These are phyloP conservation scores for Syrrhaptes paradoxus DNA, from an alignment of 2,113 vertebrate genomes.

Conservation along the genomic window DNA sequence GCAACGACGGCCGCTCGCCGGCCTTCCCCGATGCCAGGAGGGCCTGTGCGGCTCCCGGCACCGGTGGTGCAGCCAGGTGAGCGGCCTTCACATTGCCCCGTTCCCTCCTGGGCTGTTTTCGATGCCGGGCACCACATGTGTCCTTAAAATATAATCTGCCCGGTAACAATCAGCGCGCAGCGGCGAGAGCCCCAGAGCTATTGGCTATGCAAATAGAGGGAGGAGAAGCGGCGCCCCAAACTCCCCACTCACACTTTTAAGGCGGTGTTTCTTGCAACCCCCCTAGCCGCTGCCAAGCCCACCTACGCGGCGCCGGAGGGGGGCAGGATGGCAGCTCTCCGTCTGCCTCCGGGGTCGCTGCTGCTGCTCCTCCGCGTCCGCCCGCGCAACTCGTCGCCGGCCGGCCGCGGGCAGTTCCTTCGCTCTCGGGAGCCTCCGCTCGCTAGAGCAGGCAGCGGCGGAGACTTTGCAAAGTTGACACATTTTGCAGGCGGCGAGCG, in stretches of 20 bases:
- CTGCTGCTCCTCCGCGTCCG: neutral
- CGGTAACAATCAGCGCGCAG: slow-evolving; percentile 91
- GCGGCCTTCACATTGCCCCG: neutral
- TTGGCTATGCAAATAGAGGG: slow-evolving; percentile 92
- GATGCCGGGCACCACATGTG: slow-evolving; percentile 55
- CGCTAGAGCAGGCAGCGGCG: neutral
- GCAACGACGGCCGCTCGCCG: neutral
- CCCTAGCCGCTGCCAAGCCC: neutral
- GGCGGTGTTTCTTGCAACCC: slow-evolving; percentile 54
- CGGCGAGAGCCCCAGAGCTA: slow-evolving; percentile 83
- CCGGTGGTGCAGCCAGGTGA: neutral
- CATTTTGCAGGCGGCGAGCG: neutral
- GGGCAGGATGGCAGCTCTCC: neutral
- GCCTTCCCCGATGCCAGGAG: neutral
- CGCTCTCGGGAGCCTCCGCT: neutral
- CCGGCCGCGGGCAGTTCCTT: neutral
- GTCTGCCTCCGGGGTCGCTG: neutral
- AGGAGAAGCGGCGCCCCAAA: slow-evolving; percentile 81
- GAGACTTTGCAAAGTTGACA: neutral
- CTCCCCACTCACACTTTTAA: slow-evolving; percentile 75
- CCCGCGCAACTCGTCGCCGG: neutral
- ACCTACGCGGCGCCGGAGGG: neutral
- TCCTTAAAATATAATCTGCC: slow-evolving; percentile 87
- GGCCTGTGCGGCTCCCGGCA: neutral
- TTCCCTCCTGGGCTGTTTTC: neutral